These are phyloP conservation scores for Drosophila vallismaia DNA, from an alignment of 2,888 invertebrate genomes.

Conservation along the genomic window DNA sequence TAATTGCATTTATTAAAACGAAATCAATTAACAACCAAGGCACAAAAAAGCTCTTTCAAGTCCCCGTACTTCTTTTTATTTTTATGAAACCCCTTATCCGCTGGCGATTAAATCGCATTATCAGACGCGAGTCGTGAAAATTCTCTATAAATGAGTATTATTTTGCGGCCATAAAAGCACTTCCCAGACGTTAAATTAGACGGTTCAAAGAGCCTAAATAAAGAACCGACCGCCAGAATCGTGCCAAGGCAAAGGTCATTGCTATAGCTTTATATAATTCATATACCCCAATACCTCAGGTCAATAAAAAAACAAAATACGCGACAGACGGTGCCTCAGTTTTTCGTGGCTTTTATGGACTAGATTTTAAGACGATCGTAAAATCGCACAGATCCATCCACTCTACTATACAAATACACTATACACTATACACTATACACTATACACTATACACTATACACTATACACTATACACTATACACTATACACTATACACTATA, in stretches of 20 bases:
- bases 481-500: slow-evolving; percentile 2
- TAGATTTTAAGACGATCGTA: slow-evolving; percentile 42
- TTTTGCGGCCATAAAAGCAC: slow-evolving; percentile 27
- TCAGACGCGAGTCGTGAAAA: slow-evolving; percentile 50
- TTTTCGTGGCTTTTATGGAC: slow-evolving; percentile 28
- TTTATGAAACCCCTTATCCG: slow-evolving; percentile 37
- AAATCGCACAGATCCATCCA: slow-evolving; percentile 29
- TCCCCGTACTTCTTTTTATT: slow-evolving; percentile 18
- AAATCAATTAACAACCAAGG: slow-evolving; percentile 49
- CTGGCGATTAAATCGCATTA: slow-evolving; percentile 47
- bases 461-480: slow-evolving; percentile 5
- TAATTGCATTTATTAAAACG: slow-evolving; percentile 56
- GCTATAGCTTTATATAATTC: slow-evolving; percentile 14
- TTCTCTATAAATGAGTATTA: slow-evolving; percentile 9
- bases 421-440: slow-evolving; percentile 1
- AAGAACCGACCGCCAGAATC: slow-evolving; percentile 29
- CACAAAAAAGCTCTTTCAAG: slow-evolving; percentile 48
- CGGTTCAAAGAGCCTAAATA: background rate
- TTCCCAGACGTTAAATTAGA: slow-evolving; percentile 35
- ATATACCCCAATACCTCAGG: slow-evolving; percentile 3
- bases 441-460: background rate
- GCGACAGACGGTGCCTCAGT: slow-evolving; percentile 25
- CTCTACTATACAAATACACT: slow-evolving; percentile 5
- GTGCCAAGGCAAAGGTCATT: slow-evolving; percentile 50
- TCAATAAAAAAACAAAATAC: slow-evolving; percentile 31